These are phyloP conservation scores for Amblyjoppa fuscipennis DNA, from an alignment of 2,888 invertebrate species.

Conservation along the genomic window DNA sequence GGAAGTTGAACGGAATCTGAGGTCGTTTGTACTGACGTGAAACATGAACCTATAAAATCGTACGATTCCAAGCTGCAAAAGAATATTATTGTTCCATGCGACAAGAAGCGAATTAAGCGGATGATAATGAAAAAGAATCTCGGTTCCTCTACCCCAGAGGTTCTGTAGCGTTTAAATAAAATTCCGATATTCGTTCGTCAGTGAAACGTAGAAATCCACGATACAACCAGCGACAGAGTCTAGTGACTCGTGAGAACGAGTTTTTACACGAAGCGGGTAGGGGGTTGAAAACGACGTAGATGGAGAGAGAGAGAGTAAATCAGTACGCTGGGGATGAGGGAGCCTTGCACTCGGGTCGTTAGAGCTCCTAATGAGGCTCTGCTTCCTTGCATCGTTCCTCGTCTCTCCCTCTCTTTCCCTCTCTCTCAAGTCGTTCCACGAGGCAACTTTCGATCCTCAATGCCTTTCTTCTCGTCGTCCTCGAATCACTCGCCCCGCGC, in stretches of 20 bases:
- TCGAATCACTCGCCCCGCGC: conserved; percentile 14
- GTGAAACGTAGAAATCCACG: conserved; percentile 51
- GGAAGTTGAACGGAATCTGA: neutral
- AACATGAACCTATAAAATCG: neutral
- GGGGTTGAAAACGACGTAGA: conserved; percentile 43
- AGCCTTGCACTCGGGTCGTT: conserved; percentile 83
- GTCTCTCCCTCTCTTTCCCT: conserved; percentile 21
- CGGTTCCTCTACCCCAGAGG: neutral
- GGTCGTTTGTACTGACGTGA: conserved; percentile 1
- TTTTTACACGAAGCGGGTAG: conserved; percentile 41
- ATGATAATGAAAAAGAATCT: neutral
- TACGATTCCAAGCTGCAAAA: neutral
- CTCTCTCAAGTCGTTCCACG: conserved; percentile 43
- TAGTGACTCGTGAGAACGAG: conserved; percentile 63
- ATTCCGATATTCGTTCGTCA: conserved; percentile 41
- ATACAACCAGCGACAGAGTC: conserved; percentile 22
- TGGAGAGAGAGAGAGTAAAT: conserved; percentile 74
- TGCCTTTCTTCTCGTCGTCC: conserved; percentile 40
- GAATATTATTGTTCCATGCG: neutral
- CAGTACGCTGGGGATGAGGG: conserved; percentile 76
- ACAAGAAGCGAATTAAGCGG: neutral
- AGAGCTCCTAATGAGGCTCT: conserved; percentile 84
- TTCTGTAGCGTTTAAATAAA: conserved; percentile 8
- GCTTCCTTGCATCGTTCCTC: conserved; percentile 24
- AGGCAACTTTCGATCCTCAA: conserved; percentile 34